These are phyloP conservation scores for Acanthurus lineatus DNA, from an alignment of 2,797 vertebrate genomes.

Conservation along the genomic window DNA sequence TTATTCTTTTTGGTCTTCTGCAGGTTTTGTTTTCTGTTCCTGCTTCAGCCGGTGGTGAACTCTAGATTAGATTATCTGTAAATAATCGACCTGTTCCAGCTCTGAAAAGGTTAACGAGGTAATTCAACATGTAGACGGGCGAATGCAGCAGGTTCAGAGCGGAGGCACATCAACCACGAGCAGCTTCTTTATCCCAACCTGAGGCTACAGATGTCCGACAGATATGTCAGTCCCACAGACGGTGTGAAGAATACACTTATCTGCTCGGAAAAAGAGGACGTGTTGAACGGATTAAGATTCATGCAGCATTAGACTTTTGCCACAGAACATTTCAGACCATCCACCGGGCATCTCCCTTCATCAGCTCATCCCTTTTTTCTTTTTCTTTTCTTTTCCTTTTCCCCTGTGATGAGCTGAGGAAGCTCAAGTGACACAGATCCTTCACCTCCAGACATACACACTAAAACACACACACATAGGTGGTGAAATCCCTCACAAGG, in stretches of 20 bases:
- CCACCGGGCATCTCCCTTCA: neutral
- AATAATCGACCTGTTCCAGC: conserved; percentile 65
- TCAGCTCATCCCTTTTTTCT: neutral
- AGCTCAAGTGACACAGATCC: conserved; percentile 21
- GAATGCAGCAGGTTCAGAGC: neutral
- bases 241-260: conserved; percentile 42
- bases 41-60: neutral
- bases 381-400: neutral
- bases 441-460: conserved; percentile 1
- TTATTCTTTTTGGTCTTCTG: neutral
- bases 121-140: conserved; percentile 60
- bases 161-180: conserved; percentile 8
- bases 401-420: neutral
- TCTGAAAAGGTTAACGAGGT: conserved; percentile 79
- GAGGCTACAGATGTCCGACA: conserved; percentile 46
- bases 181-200: conserved; percentile 30
- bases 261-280: conserved; percentile 34
- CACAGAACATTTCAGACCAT: conserved; percentile 27
- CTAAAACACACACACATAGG: conserved; percentile 12
- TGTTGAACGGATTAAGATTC: conserved; percentile 41
- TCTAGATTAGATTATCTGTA: conserved; percentile 58
- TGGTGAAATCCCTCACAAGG: conserved; percentile 5
- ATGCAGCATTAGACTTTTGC: conserved; percentile 36
- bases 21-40: neutral
- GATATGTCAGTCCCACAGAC: conserved; percentile 56